Percentiles rank a stretch among this genome's conserved stretches.
Conservation (phyloP, 2,113 vertebrate genomes). For the Aphyosemion australe region DNA sequence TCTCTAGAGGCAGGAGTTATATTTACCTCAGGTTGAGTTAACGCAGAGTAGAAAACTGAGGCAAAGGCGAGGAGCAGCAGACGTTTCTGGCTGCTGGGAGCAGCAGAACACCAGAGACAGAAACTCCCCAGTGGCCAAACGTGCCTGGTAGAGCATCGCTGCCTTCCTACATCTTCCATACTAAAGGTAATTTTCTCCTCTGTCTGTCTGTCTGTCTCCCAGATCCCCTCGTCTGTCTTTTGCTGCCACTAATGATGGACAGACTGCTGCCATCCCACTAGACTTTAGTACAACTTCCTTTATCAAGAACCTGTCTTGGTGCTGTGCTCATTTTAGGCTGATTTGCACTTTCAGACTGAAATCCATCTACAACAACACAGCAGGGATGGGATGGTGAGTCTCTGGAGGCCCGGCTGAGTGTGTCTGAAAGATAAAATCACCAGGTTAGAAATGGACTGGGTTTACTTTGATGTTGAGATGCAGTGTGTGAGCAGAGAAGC, state of each 20-base stretch:
- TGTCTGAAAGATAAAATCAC: too few species aligned
- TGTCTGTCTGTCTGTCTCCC: conserved; percentile 31
- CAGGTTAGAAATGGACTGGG: too few species aligned
- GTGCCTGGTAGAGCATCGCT: conserved; percentile 65
- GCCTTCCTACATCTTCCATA: conserved; percentile 68
- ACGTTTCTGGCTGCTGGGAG: conserved; percentile 43
- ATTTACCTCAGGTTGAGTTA: conserved; percentile 46
- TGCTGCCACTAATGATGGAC: conserved; percentile 38
- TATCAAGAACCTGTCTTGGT: background rate
- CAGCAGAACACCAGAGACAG: conserved; percentile 60
- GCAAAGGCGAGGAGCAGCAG: conserved; percentile 28
- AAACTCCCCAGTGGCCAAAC: conserved; percentile 63
- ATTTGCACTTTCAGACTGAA: conserved; percentile 1
- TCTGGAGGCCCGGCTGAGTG: too few species aligned
- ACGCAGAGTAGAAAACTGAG: conserved; percentile 43
- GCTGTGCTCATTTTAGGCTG: conserved; percentile 3
- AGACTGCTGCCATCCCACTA: conserved; percentile 1
- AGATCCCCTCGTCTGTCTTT: conserved; percentile 33
- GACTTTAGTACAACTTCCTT: conserved; percentile 2
- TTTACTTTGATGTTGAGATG: too few species aligned
- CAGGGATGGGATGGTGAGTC: too few species aligned
- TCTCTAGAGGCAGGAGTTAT: conserved; percentile 56
- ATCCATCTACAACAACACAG: background rate
- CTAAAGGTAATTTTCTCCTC: conserved; percentile 60
- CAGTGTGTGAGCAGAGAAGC: too few species aligned